These are phyloP conservation scores for Hoplostethus atlanticus DNA, from an alignment of 2,797 vertebrate genomes.

Conservation along the genomic window DNA sequence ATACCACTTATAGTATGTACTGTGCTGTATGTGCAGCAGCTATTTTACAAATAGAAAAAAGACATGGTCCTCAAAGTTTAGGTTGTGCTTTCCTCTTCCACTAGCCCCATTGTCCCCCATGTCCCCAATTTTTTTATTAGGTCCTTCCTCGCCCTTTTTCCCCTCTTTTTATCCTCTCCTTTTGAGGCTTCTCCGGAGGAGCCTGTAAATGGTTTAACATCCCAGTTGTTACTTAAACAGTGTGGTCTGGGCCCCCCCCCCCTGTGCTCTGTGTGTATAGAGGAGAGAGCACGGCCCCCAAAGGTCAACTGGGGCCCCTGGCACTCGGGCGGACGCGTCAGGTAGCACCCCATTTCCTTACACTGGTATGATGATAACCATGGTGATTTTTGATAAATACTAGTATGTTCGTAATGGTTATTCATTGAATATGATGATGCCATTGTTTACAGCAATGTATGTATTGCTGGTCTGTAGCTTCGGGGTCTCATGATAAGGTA, in stretches of 20 bases:
- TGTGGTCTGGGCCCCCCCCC: slow-evolving; percentile 81
- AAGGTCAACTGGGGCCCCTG: slow-evolving; percentile 79
- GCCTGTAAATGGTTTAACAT: slow-evolving; percentile 81
- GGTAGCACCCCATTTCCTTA: slow-evolving; percentile 87
- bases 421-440: slow-evolving; percentile 67
- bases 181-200: slow-evolving; percentile 74
- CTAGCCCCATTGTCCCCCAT: slow-evolving; percentile 58
- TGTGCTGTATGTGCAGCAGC: slow-evolving; percentile 13
- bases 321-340: slow-evolving; percentile 83
- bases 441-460: slow-evolving; percentile 71
- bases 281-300: slow-evolving; percentile 81
- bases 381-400: slow-evolving; percentile 74
- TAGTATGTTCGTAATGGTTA: slow-evolving; percentile 63
- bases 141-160: slow-evolving; percentile 47
- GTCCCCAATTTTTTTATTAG: slow-evolving; percentile 60
- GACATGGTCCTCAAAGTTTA: slow-evolving; percentile 83
- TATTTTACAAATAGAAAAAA: slow-evolving; percentile 25
- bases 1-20: not conserved
- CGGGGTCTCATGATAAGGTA: slow-evolving; percentile 64
- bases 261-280: slow-evolving; percentile 84
- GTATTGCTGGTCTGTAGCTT: slow-evolving; percentile 73
- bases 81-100: slow-evolving; percentile 86
- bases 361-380: slow-evolving; percentile 85
- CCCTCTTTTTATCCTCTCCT: slow-evolving; percentile 49
- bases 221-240: slow-evolving; percentile 83